Conservation (phyloP, 2,888 invertebrate genomes). For the Amphimallon solstitiale region DNA sequence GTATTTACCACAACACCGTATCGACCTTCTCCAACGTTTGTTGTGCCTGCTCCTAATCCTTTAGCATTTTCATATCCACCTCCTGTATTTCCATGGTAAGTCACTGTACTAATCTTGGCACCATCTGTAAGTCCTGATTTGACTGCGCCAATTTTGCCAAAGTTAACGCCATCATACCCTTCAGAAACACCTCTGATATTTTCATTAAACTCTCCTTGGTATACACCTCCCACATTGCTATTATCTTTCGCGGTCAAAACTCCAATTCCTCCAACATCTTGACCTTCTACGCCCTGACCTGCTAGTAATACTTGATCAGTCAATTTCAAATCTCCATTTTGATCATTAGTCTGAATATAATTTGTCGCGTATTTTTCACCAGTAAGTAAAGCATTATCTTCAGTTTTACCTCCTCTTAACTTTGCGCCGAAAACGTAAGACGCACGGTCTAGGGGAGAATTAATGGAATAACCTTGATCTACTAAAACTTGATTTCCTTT, state of each 20-base stretch:
- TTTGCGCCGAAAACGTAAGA: conserved; percentile 9
- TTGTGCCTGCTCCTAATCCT: no score
- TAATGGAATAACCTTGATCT: not conserved
- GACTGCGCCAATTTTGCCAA: no score
- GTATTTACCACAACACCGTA: not conserved
- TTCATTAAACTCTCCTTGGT: not conserved
- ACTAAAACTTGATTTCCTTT: not conserved
- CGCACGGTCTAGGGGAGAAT: conserved; percentile 9
- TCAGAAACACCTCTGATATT: not conserved
- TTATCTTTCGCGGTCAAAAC: not conserved
- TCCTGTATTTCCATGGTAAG: not conserved
- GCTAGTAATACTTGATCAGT: conserved; percentile 2
- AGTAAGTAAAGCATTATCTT: not conserved
- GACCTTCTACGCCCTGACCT: not conserved
- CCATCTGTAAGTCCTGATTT: not conserved
- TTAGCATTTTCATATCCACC: no score
- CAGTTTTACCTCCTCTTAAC: not conserved
- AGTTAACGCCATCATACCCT: not conserved
- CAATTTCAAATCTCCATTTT: conserved; percentile 4
- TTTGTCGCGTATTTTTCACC: conserved; percentile 5
- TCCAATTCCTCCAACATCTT: not conserved
- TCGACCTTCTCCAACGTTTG: no score
- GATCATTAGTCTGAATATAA: not conserved
- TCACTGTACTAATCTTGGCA: not conserved
- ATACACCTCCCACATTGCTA: not conserved